Evolutionary conservation across 2,888 invertebrate genomes (phyloP), one percentile per base, ranked within the genome.

Genomic region (Lysandra coridon): DNA sequence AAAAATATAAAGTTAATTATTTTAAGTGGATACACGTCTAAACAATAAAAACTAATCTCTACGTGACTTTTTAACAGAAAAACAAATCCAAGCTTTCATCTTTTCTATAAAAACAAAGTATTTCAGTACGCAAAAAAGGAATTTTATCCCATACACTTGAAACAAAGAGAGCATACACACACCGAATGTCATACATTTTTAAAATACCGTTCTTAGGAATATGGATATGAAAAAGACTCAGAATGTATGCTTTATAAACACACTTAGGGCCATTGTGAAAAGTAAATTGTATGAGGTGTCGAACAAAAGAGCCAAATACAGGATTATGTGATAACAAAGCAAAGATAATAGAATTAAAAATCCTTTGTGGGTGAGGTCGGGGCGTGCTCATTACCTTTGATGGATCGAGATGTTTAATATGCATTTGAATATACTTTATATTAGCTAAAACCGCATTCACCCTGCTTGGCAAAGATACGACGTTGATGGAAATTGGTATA

Each of bases 261-360:
- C 83, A 84, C 86, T 82, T 84, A 85, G 85, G 87, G 85, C 84
- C 87, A 89, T 90, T 90, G 88, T 89, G 87, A 85, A 87, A 87
- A 86, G 86, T 89, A 88, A 91, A 90, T 90, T 89, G 86, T 87
- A 86, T 87, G 86, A 87, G 85, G 82, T 82, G 78, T 82, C 84
- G 84, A 85, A 88, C 88, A 89, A 88, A 90, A 88, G 86, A 87
- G 85, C 87, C 84, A 85, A 88, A 87, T 90, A 90, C 91, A 89
- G 90, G 90, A 88, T 89, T 86, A 87, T 83, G 84, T 82, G 83
- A 86, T 88, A 89, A 91, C 93, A 92, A 92, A 92, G 90, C 86
- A 82, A 83, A 83, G 89, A 90, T 91, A 91, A 90, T 88, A 88
- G 89, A 90, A 91, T 92, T 91, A 91, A 91, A 69, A 91, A 88